Conservation (phyloP, 2,888 invertebrate genomes). For the Leucophenga maculata region DNA sequence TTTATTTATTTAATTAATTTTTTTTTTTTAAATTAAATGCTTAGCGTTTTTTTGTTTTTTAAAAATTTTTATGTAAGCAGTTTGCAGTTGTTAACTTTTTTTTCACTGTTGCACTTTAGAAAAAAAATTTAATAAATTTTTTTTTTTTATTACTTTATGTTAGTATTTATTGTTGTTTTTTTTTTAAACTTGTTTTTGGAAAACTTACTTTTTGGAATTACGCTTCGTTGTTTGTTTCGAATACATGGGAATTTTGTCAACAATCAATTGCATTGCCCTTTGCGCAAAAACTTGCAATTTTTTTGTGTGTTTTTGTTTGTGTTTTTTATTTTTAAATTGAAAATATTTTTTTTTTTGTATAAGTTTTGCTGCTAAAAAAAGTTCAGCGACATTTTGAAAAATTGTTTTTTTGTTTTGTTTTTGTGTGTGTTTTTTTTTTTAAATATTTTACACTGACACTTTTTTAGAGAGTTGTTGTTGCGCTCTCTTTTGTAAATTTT, state of each 20-base stretch:
- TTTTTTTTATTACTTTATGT: neutral
- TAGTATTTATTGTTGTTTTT: conserved; percentile 7
- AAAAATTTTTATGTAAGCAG: too few relatives aligned
- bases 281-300: conserved; percentile 40
- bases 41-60: conserved; percentile 31
- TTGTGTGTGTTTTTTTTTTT: conserved; percentile 35
- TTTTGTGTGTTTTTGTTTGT: conserved; percentile 32
- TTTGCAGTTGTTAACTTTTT: conserved; percentile 27
- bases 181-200: conserved; percentile 14
- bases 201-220: conserved; percentile 72
- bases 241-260: conserved; percentile 73
- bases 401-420: conserved; percentile 40
- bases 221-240: conserved; percentile 72
- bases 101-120: conserved; percentile 21
- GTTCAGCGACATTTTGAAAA: conserved; percentile 49
- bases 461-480: conserved; percentile 32
- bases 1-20: conserved; percentile 25
- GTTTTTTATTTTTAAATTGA: conserved; percentile 6
- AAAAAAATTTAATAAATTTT: neutral
- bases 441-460: conserved; percentile 39
- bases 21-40: conserved; percentile 3
- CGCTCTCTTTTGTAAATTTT: conserved; percentile 37
- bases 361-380: conserved; percentile 38
- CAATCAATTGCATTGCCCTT: conserved; percentile 72
- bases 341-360: conserved; percentile 26